phyloP scores from a whole-genome alignment of 2,797 vertebrate genomes.

The Rousettus madagascariensis region DNA sequence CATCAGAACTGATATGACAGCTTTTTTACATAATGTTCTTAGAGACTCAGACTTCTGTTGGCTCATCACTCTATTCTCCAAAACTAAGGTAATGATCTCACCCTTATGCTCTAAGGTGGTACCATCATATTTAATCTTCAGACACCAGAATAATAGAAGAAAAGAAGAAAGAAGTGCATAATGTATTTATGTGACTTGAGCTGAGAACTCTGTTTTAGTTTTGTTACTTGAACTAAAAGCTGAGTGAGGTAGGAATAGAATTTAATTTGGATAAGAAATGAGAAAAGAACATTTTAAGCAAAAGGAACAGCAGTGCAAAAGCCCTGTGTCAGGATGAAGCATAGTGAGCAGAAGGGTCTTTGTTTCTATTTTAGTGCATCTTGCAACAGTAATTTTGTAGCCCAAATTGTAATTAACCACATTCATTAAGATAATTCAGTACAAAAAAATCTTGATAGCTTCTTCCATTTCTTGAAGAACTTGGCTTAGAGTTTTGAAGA shows the following conservation, averaged over 20 bases:
- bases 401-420: neutral
- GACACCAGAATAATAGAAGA: neutral
- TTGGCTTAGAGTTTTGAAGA: neutral
- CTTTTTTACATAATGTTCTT: neutral
- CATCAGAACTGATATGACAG: neutral
- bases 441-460: neutral
- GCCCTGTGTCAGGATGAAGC: neutral
- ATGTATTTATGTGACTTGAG: neutral
- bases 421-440: neutral
- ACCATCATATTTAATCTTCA: neutral
- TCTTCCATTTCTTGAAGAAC: neutral
- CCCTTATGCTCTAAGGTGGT: neutral
- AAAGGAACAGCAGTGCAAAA: neutral
- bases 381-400: neutral
- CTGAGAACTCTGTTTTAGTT: neutral
- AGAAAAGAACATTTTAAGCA: neutral
- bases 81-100: neutral
- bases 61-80: neutral
- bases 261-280: neutral
- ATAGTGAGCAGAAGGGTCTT: neutral
- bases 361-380: neutral
- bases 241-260: neutral
- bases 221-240: neutral
- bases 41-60: neutral
- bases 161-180: neutral